phyloP scores from a whole-genome alignment of 2,888 invertebrate species.

The Pollenia griseotomentosa region DNA sequence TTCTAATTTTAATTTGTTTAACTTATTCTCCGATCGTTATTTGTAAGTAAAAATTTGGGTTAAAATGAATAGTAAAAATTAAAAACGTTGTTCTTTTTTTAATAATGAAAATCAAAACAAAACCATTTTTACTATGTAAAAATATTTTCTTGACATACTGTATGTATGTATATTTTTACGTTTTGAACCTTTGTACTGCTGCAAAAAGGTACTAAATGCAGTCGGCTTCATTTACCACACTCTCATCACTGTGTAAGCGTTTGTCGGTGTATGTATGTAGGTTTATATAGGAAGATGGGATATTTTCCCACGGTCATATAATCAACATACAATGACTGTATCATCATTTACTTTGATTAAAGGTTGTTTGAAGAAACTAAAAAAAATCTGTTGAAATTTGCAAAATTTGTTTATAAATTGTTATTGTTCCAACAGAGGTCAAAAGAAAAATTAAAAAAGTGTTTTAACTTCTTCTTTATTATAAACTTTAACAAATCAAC shows the following conservation, averaged over 20 bases:
- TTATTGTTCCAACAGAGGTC: conserved; percentile 32
- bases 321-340: conserved; percentile 62
- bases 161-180: conserved; percentile 28
- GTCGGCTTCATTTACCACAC: conserved; percentile 36
- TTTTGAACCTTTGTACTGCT: conserved; percentile 57
- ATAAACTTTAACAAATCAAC: conserved; percentile 22
- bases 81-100: no score
- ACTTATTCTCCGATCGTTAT: no score
- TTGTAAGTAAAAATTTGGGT: no score
- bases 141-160: no score
- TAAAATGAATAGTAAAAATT: no score
- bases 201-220: conserved; percentile 48
- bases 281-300: conserved; percentile 32
- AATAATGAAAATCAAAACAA: no score
- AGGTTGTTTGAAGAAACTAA: neutral
- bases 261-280: neutral
- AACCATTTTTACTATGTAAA: no score
- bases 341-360: conserved; percentile 54
- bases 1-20: no score
- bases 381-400: conserved; percentile 23
- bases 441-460: conserved; percentile 19
- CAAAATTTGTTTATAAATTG: conserved; percentile 45
- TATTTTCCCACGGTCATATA: conserved; percentile 69
- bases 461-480: neutral
- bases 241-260: conserved; percentile 34